Evolutionary conservation across 2,797 vertebrate species (phyloP).

Genomic region (Tolypeutes matacus): DNA sequence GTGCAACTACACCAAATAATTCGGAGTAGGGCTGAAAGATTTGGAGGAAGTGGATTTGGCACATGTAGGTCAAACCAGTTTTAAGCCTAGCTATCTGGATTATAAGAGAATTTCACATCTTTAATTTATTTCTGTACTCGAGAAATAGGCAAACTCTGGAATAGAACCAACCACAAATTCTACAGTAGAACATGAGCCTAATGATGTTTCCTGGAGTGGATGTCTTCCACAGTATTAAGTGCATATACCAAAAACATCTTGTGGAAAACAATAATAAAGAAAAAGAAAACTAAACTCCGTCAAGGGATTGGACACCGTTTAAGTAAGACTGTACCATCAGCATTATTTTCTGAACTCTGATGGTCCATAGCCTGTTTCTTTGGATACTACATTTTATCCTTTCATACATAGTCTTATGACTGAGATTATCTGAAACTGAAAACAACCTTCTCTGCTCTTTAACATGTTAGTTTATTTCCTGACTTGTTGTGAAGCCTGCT

Average conservation of each 20-base stretch:
- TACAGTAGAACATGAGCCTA: not conserved
- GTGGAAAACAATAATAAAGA: slow-evolving; percentile 9
- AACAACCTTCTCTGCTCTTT: slow-evolving; percentile 40
- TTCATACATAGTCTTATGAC: not conserved
- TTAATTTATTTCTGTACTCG: slow-evolving; percentile 44
- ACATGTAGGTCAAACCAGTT: not conserved
- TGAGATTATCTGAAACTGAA: slow-evolving; percentile 13
- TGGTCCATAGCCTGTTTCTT: not conserved
- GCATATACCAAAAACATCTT: not conserved
- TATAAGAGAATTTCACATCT: slow-evolving; percentile 9
- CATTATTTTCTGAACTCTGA: slow-evolving; percentile 45
- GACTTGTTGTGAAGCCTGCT: slow-evolving; percentile 11
- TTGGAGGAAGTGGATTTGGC: not conserved
- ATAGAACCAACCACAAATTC: slow-evolving; percentile 19
- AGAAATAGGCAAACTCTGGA: slow-evolving; percentile 38
- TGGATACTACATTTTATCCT: slow-evolving; percentile 1
- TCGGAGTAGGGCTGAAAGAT: not conserved
- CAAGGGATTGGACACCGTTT: not conserved
- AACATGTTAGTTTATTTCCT: slow-evolving; percentile 2
- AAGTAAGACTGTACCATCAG: not conserved
- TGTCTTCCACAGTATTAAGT: not conserved
- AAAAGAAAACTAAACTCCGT: not conserved
- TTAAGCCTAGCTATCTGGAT: not conserved
- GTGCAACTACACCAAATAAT: not conserved
- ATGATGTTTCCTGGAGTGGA: slow-evolving; percentile 5